Conservation (phyloP, 1,140 invertebrate species). For the Bilobella aurantiaca region DNA sequence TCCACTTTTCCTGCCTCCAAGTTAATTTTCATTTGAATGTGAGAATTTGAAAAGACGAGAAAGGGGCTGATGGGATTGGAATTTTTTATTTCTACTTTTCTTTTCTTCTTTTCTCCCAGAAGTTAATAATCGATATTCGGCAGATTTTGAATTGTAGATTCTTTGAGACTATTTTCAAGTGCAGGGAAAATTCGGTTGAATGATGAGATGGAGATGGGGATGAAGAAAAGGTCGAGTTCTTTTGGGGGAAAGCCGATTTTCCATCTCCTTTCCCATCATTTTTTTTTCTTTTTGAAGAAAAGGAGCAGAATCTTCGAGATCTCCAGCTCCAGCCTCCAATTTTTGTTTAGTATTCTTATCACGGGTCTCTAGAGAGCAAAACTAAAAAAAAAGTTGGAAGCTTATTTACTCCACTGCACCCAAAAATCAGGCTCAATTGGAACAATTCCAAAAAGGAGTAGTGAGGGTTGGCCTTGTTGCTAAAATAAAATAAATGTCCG, state of each 20-base stretch:
- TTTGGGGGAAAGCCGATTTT: no score
- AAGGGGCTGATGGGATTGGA: neutral
- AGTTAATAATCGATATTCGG: no score
- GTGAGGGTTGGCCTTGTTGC: no score
- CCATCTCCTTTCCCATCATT: no score
- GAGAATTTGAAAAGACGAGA: neutral
- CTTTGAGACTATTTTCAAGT: neutral
- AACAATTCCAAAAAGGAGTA: neutral
- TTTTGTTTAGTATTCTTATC: constrained; percentile 5
- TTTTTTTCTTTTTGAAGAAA: neutral
- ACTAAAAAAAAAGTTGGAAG: neutral
- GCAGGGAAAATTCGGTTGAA: neutral
- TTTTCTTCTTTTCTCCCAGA: neutral
- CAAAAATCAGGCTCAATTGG: neutral
- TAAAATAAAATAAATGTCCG: no score
- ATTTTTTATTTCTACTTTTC: neutral
- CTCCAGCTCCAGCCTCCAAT: no score
- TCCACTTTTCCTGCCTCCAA: neutral
- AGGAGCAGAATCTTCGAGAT: no score
- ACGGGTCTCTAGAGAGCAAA: neutral
- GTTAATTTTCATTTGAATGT: neutral
- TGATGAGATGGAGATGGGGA: neutral
- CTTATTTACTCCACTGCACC: neutral
- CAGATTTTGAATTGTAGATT: constrained; percentile 1
- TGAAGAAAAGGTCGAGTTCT: neutral